Percentiles rank a stretch among this genome's conserved stretches.
Conservation (phyloP, 2,888 invertebrate species). For the Ophion ellenae region DNA sequence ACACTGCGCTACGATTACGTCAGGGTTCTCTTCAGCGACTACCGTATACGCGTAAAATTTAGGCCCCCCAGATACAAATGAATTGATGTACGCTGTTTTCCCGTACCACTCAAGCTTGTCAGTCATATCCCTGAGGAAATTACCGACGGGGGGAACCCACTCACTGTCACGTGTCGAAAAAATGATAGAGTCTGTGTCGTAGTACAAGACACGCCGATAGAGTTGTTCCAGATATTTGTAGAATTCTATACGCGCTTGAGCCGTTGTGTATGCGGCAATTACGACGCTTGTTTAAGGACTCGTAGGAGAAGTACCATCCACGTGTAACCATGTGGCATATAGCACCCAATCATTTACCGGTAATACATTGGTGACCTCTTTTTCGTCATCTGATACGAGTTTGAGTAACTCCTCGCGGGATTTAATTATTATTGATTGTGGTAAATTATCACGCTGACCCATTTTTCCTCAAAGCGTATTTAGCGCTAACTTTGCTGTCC, state of each 20-base stretch:
- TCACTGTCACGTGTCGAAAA: slow-evolving; percentile 61
- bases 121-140: slow-evolving; percentile 77
- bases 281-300: slow-evolving; percentile 69
- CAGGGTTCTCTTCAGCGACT: too few species aligned
- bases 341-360: slow-evolving; percentile 65
- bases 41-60: too few species aligned
- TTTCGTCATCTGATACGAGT: slow-evolving; percentile 60
- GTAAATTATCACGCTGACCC: slow-evolving; percentile 48
- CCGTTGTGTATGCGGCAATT: too few species aligned
- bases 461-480: background rate
- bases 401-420: slow-evolving; percentile 50
- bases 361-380: slow-evolving; percentile 61
- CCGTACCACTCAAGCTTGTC: too few species aligned
- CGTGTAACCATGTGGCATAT: slow-evolving; percentile 61
- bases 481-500: background rate
- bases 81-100: too few species aligned
- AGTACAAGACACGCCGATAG: too few species aligned
- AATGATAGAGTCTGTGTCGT: slow-evolving; percentile 80
- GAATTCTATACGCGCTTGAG: too few species aligned
- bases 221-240: too few species aligned
- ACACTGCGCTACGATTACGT: too few species aligned
- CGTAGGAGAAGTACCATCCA: background rate
- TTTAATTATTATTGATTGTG: slow-evolving; percentile 63
- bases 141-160: slow-evolving; percentile 69
- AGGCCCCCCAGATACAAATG: too few species aligned